Conservation (phyloP, 1,140 invertebrate genomes). For the Drosophila trapezifrons region DNA sequence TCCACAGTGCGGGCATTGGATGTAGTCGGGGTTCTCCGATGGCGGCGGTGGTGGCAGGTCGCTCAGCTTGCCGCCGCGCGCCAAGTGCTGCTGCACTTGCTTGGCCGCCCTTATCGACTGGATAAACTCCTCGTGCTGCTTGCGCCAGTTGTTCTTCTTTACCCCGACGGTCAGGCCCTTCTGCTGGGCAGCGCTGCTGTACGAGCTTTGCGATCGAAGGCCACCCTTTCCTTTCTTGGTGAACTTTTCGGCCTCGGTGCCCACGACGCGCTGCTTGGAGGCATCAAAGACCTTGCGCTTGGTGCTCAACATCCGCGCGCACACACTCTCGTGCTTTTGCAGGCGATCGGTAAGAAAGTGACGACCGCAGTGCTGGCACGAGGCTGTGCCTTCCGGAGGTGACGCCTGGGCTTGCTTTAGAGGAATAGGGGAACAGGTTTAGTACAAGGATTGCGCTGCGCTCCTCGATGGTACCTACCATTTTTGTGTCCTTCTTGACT, state of each 20-base stretch:
- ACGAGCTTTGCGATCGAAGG: conserved; percentile 55
- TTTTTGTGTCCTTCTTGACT: conserved; percentile 50
- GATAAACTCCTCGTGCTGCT: conserved; percentile 97
- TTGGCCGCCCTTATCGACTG: conserved; percentile 95
- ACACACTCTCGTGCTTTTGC: conserved; percentile 92
- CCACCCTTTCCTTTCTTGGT: conserved; percentile 81
- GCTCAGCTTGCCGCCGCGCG: conserved; percentile 92
- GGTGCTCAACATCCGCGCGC: conserved; percentile 89
- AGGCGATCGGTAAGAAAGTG: conserved; percentile 92
- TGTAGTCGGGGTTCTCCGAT: conserved; percentile 94
- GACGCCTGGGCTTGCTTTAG: conserved; percentile 3
- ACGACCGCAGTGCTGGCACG: conserved; percentile 88
- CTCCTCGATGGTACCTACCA: conserved; percentile 34
- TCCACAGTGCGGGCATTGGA: conserved; percentile 95
- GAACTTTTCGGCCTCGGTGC: conserved; percentile 94
- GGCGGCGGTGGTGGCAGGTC: conserved; percentile 96
- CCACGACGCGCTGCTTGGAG: conserved; percentile 91
- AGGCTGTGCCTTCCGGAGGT: conserved; percentile 77
- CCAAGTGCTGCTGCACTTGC: conserved; percentile 92
- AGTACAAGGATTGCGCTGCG: background rate
- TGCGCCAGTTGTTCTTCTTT: conserved; percentile 93
- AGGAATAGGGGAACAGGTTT: background rate
- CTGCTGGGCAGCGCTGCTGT: conserved; percentile 65
- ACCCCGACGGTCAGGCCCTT: conserved; percentile 61
- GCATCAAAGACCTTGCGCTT: conserved; percentile 95